phyloP scores from a whole-genome alignment of 2,888 invertebrate genomes.

The Sarcophaga variegata region DNA sequence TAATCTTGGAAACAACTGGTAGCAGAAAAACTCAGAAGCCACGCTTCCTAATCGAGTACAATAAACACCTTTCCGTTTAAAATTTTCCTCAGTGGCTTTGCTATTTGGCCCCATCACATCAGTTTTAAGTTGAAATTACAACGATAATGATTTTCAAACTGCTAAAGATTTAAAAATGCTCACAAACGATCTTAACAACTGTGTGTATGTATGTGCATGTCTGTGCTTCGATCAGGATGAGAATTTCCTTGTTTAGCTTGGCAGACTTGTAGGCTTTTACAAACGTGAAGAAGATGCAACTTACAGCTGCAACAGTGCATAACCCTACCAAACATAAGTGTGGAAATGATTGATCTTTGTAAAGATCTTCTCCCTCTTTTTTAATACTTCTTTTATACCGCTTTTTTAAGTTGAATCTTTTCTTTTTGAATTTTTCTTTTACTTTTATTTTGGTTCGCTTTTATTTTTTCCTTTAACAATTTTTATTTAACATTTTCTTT shows the following conservation, averaged over 20 bases:
- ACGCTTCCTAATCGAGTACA: slow-evolving; percentile 45
- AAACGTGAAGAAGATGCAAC: neutral
- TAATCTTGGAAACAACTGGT: slow-evolving; percentile 1
- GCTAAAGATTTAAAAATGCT: slow-evolving; percentile 41
- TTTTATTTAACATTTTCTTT: slow-evolving; percentile 9
- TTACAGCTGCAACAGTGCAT: neutral
- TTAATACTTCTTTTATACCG: slow-evolving; percentile 66
- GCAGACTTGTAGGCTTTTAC: slow-evolving; percentile 30
- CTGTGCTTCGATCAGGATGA: slow-evolving; percentile 19
- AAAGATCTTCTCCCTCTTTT: slow-evolving; percentile 27
- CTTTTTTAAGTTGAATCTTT: slow-evolving; percentile 56
- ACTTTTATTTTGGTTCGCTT: slow-evolving; percentile 36
- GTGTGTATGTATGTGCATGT: neutral
- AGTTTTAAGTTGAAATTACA: slow-evolving; percentile 35
- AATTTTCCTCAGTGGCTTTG: slow-evolving; percentile 3
- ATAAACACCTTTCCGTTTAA: slow-evolving; percentile 55
- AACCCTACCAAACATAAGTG: slow-evolving; percentile 68
- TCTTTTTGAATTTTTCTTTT: neutral
- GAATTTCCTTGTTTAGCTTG: slow-evolving; percentile 9
- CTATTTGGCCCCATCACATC: neutral
- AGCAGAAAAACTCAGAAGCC: slow-evolving; percentile 50
- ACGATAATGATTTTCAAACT: slow-evolving; percentile 63
- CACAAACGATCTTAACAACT: neutral
- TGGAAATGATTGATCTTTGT: slow-evolving; percentile 77
- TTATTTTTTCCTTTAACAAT: slow-evolving; percentile 9